A percentile compares a stretch with the other conserved stretches of the same genome.
Evolutionary conservation across 2,113 vertebrate genomes (phyloP).

Genomic region (Nannobrachium achirus): DNA sequence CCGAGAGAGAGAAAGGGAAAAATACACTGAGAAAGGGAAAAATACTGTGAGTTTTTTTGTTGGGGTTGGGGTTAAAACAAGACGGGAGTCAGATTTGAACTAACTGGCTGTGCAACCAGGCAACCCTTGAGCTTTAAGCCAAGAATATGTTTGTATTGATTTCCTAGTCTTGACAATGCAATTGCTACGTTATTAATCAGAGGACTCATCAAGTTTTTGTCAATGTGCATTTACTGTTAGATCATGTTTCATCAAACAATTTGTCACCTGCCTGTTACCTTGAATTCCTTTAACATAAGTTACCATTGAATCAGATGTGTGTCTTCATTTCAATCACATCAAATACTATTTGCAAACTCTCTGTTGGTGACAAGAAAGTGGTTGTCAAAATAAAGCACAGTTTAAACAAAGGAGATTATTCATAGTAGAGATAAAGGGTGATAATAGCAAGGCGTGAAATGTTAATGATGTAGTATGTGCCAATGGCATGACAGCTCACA

Average conservation of each 20-base stretch:
- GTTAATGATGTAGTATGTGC: background rate
- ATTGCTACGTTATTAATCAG: background rate
- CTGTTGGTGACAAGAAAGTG: background rate
- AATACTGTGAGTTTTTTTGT: constrained; percentile 1
- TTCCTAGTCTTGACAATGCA: too few relatives aligned
- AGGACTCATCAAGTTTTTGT: background rate
- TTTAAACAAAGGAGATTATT: background rate
- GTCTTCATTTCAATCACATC: background rate
- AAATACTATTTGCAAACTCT: too few relatives aligned
- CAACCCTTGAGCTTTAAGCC: background rate
- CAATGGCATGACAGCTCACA: background rate
- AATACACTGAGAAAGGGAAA: constrained; percentile 1
- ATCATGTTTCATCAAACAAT: background rate
- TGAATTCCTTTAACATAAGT: background rate
- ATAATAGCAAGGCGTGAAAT: constrained; percentile 18
- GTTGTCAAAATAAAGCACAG: background rate
- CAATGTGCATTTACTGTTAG: background rate
- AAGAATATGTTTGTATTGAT: too few relatives aligned
- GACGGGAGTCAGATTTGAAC: too few relatives aligned
- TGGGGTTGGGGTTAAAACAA: too few relatives aligned
- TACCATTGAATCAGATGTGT: background rate
- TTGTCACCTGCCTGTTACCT: too few relatives aligned
- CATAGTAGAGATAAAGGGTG: background rate
- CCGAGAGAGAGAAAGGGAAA: background rate
- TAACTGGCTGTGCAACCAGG: too few relatives aligned